Percentiles rank a stretch among this genome's conserved stretches.
These are phyloP conservation scores for Agapornis roseicollis DNA, from an alignment of 2,113 vertebrate genomes.

Conservation along the genomic window DNA sequence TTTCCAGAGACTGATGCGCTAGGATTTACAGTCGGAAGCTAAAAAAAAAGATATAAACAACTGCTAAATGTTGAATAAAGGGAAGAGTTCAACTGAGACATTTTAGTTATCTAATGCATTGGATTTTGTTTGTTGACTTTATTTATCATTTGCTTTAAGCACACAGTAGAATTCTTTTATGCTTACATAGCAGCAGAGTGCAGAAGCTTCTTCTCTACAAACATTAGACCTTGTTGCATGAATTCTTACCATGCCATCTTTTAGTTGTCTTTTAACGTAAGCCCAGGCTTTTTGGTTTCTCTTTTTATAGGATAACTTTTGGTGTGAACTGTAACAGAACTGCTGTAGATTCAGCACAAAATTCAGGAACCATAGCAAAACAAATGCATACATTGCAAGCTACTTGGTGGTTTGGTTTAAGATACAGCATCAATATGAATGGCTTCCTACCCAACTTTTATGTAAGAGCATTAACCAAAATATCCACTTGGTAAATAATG, in stretches of 20 bases:
- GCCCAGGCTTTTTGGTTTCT: rapidly evolving
- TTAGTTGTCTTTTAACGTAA: neutral
- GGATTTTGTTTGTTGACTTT: neutral
- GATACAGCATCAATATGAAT: neutral
- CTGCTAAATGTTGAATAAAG: neutral
- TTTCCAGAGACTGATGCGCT: constrained; percentile 69
- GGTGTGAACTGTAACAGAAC: neutral
- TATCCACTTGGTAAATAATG: neutral
- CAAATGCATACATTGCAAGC: neutral
- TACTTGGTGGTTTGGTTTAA: neutral
- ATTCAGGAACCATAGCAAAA: neutral
- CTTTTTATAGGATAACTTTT: neutral
- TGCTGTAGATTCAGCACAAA: neutral
- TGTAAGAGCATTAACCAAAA: neutral
- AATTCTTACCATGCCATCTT: neutral
- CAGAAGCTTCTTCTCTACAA: neutral
- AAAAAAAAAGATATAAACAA: neutral
- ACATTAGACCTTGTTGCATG: neutral
- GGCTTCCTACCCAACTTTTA: neutral
- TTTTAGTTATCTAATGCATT: neutral
- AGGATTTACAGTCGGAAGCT: constrained; percentile 77
- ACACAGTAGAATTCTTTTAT: neutral
- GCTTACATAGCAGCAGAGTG: neutral
- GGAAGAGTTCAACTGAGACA: neutral
- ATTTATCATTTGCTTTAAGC: neutral